Conservation (phyloP, 2,888 invertebrate genomes). For the Spodoptera picta region DNA sequence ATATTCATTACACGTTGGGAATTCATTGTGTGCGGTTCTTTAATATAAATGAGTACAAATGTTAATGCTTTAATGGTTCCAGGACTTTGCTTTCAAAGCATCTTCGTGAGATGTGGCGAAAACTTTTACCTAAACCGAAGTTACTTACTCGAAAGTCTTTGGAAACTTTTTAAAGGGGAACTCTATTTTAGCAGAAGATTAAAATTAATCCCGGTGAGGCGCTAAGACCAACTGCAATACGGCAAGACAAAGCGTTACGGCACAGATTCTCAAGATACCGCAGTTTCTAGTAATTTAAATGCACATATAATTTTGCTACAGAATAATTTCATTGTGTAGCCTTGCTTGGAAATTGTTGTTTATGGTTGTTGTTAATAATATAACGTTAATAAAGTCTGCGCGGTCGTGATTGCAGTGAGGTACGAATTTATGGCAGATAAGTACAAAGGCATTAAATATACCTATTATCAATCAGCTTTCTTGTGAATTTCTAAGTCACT, state of each 20-base stretch:
- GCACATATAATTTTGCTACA: constrained; percentile 49
- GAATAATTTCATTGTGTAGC: constrained; percentile 43
- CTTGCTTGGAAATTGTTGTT: constrained; percentile 11
- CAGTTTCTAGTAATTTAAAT: constrained; percentile 51
- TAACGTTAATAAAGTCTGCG: background rate
- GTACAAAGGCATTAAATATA: too few relatives aligned
- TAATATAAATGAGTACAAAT: constrained; percentile 4
- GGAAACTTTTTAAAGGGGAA: constrained; percentile 49
- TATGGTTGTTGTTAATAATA: constrained; percentile 8
- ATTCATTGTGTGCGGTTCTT: constrained; percentile 10
- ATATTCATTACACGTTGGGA: constrained; percentile 38
- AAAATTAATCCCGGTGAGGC: constrained; percentile 54
- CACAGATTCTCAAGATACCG: constrained; percentile 42
- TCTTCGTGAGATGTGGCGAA: constrained; percentile 36
- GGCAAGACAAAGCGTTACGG: constrained; percentile 40
- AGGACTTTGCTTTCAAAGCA: constrained; percentile 26
- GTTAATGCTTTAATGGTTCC: constrained; percentile 10
- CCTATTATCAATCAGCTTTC: too few relatives aligned
- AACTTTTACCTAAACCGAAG: constrained; percentile 49
- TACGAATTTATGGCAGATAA: too few relatives aligned
- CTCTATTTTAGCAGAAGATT: constrained; percentile 54
- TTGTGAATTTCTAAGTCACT: too few relatives aligned
- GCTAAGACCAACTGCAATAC: constrained; percentile 48
- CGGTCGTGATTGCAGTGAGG: too few relatives aligned
- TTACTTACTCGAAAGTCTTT: constrained; percentile 43